Evolutionary conservation across 2,888 invertebrate species (phyloP), one percentile per base, ranked within the genome.

Genomic region (Branchinecta sandiegonensis): DNA sequence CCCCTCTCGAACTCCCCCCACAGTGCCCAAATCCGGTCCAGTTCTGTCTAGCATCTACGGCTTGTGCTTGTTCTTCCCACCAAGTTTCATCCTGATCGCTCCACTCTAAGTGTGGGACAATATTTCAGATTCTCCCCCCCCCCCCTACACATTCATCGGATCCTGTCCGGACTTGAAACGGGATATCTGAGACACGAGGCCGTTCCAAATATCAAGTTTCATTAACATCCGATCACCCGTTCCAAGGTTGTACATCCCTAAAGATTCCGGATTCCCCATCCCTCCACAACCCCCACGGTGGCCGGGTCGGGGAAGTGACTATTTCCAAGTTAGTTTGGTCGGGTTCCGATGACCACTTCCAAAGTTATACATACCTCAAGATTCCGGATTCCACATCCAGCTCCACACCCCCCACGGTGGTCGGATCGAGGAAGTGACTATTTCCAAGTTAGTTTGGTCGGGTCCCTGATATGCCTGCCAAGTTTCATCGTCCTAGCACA

Each of bases 51-150:
- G n/a, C n/a, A 50, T 3, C 50, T 50, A 50, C 13, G 50, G n/a
- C 50, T 50, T 50, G 50, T 50, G 50, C 23, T 50, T 13, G n/a
- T 50, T 50, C 50, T 50, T 50, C n/a, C 50, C 50, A 50, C 50
- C 50, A 50, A 50, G 13, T 50, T 13, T 50, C 50, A 50, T 50
- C 3, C 13, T n/a, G 50, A 50, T 50, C 50, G 13, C 3, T 50
- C 50, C 50, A 3, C 50, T 50, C 50, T 2, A 50, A 50, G 50
- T 2, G 50, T 50, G 13, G 1, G 2, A 13, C 2, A 50, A 50
- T 1, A 13, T 50, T 50, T n/a, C 50, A 2, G 50, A 2, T 50
- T 50, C 50, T 3, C 50, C 13, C 13, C 50, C 50, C 50, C 13
- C 13, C 50, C 2, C 50, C 50, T n/a, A 1, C 50, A 13, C 13